Percentiles rank a stretch among this genome's conserved stretches.
These are phyloP conservation scores for Remorina albescens DNA, from an alignment of 2,797 vertebrate species.

Conservation along the genomic window DNA sequence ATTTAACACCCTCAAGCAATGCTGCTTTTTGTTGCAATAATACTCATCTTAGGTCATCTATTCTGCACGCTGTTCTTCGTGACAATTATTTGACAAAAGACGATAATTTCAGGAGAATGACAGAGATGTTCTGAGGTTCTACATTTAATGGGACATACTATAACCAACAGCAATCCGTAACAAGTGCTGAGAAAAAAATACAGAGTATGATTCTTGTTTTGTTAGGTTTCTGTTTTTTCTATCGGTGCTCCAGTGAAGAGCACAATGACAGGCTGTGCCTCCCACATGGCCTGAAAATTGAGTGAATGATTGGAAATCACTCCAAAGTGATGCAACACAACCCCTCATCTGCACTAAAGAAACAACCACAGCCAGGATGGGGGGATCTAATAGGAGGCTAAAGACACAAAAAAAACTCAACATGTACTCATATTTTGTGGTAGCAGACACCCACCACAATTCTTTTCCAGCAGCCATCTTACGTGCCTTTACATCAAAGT, in stretches of 20 bases:
- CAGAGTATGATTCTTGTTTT: background rate
- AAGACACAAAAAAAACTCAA: constrained; percentile 23
- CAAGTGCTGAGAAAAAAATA: constrained; percentile 3
- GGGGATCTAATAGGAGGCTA: constrained; percentile 30
- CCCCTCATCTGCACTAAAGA: constrained; percentile 38
- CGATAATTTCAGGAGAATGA: background rate
- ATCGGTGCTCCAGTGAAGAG: constrained; percentile 28
- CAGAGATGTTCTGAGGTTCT: background rate
- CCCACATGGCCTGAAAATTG: constrained; percentile 47
- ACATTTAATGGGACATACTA: background rate
- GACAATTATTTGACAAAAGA: background rate
- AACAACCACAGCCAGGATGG: constrained; percentile 27
- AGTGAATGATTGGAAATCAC: constrained; percentile 65
- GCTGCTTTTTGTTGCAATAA: background rate
- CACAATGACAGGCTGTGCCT: constrained; percentile 44
- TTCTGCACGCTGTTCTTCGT: background rate
- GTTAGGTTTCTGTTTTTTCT: background rate
- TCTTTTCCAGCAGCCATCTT: constrained; percentile 23
- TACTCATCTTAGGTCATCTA: background rate
- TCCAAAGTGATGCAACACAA: constrained; percentile 51
- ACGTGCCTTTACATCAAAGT: constrained; percentile 42
- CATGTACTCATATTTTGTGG: constrained; percentile 28
- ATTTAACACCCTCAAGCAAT: background rate
- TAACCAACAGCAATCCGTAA: background rate
- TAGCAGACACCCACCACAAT: constrained; percentile 42